Base-by-base conservation (phyloP, 2,797 vertebrate species). In the Novumbra hubbsi region DNA sequence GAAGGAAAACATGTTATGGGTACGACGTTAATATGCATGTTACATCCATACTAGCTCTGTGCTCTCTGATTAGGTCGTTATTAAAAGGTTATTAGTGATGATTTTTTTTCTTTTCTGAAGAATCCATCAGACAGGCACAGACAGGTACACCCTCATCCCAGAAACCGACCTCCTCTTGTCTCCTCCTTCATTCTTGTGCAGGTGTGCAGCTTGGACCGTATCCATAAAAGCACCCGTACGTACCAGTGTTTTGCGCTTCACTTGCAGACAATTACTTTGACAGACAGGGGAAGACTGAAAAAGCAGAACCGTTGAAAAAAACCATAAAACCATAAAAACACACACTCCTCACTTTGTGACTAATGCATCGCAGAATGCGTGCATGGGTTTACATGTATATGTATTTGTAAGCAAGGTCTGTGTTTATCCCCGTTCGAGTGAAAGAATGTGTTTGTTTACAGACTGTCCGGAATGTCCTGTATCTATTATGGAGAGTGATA, bases 241-340 rank as follows among this genome's bases (percentile, higher is more conserved):
- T 77, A 80, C 86, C 72, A 32, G 78, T 81, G 28, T 63, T 84
- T 81, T 83, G 86, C 72, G 84, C 90, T 91, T 88, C 84, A 86
- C 84, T 86, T 86, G 84, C 85, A 89, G 87, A 91, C 86, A 89
- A 86, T 86, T 89, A 86, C 88, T 86, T 86, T 85, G 91, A 91
- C 86, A 85, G 89, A 80, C 80, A 75, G 78, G 84, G 73, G 86
- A 84, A 21, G 87, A 89, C 83, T 83, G 89, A 92, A 82, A 74
- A 0, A 88, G 85, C 83, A 84, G 86, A 78, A 88, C 50, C 24
- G 6, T 45, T 45, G 8, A 87, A 74, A 77, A 81, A n/a, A n/a
- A n/a, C n/a, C n/a, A n/a, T n/a, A n/a, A n/a, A n/a, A n/a, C n/a
- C n/a, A n/a, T 78, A 69, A 65, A 50, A 66, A 63, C 73, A 70